Base-by-base conservation (phyloP, 2,113 vertebrate genomes). In the Syngnathoides biaculeatus region DNA sequence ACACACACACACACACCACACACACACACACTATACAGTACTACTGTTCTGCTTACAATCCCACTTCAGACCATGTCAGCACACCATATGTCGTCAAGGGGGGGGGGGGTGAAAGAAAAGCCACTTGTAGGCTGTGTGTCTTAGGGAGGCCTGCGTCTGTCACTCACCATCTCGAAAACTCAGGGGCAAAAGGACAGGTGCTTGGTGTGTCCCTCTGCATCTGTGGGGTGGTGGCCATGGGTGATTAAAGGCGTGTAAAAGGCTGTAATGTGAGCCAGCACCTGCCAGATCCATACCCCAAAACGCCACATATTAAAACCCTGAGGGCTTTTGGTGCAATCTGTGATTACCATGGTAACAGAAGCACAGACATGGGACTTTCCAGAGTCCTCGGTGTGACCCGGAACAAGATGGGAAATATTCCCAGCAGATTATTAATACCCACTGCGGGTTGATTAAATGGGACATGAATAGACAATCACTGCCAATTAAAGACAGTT, bases 251-350 rank as follows among this genome's bases (percentile, higher is more conserved):
- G 84, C 77, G 80, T 78, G 72, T 80, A 83, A 71, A 81, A 79
- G 67, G 65, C 71, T 72, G 86, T 81, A 89, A 89, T 65, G 78
- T 26, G 80, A 90, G 79, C 85, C 83, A 78, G 72, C 89, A 91
- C 89, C 90, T 89, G 90, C 90, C 83, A 81, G 73, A 64, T 72
- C 66, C 77, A 78, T 64, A 72, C 79, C 81, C 72, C 76, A 71
- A 53, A 72, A 67, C 48, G 57, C 65, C 72, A 67, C 56, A 55
- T 83, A 68, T 66, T 56, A 74, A 64, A 64, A 20, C 69, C 56
- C 57, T 40, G 19, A 0, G 68, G 63, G 57, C 64, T 64, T 77
- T 65, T 8, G 3, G 59, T 55, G 30, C 62, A 62, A 57, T 64
- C 62, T 42, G n/a, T 30, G 6, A 22, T 74, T 67, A 55, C 65